Conservation (phyloP, 2,888 invertebrate species). For the Serripes groenlandicus region DNA sequence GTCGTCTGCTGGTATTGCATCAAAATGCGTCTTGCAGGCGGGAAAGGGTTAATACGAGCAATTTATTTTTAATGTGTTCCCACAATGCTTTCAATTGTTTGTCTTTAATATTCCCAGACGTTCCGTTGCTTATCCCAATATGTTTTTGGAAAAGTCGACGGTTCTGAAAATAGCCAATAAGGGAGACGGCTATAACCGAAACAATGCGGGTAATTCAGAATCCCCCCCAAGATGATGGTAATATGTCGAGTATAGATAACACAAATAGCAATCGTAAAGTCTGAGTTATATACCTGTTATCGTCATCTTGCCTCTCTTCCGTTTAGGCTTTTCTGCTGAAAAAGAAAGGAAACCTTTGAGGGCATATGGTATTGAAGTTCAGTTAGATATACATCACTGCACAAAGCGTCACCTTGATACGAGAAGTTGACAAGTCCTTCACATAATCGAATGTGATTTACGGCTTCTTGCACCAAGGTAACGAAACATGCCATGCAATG, state of each 20-base stretch:
- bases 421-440: neutral
- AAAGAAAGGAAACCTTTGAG: slow-evolving; percentile 3
- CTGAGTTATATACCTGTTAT: neutral
- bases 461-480: too few species aligned
- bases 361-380: neutral
- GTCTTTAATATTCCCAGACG: too few species aligned
- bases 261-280: neutral
- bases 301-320: slow-evolving; percentile 7
- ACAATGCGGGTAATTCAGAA: neutral
- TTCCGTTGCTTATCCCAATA: too few species aligned
- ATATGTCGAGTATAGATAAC: neutral
- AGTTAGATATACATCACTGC: neutral
- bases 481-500: too few species aligned
- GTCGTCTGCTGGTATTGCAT: too few species aligned
- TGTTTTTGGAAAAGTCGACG: neutral
- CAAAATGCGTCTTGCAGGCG: neutral
- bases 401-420: neutral
- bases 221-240: neutral
- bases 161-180: neutral
- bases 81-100: too few species aligned
- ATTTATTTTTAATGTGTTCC: neutral
- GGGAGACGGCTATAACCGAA: neutral
- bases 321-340: slow-evolving; percentile 19
- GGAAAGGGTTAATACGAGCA: neutral
- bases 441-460: too few species aligned